Conservation (phyloP, 2,888 invertebrate genomes). For the Apotomis turbidana region DNA sequence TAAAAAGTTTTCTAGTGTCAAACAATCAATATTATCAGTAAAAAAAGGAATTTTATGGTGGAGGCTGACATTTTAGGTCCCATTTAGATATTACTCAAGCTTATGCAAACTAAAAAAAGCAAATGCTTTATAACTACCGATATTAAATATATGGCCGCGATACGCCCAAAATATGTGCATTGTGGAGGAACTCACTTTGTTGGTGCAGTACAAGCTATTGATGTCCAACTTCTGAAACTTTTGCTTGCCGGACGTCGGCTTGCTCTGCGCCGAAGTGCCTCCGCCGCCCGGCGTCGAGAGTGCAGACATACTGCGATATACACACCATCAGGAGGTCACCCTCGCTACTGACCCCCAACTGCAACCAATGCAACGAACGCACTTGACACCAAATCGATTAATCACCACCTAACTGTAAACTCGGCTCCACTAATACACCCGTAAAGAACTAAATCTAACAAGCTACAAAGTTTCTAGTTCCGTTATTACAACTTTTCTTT, state of each 20-base stretch:
- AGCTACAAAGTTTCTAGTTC: constrained; percentile 22
- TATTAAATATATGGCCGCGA: too few species aligned
- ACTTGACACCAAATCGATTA: constrained; percentile 50
- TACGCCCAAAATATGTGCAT: too few species aligned
- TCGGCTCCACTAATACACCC: constrained; percentile 17
- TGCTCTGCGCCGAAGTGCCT: constrained; percentile 83
- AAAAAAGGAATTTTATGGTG: too few species aligned
- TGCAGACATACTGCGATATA: constrained; percentile 98
- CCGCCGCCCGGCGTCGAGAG: constrained; percentile 92
- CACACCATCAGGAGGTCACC: constrained; percentile 90
- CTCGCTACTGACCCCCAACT: constrained; percentile 80
- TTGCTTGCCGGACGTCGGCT: constrained; percentile 90
- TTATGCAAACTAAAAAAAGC: background rate
- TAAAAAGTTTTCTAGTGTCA: too few species aligned
- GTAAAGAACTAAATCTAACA: constrained; percentile 14
- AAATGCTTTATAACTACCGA: background rate
- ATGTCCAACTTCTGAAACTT: constrained; percentile 99
- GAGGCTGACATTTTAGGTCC: background rate
- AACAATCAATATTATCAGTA: too few species aligned
- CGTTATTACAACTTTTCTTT: constrained; percentile 46
- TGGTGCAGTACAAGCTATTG: constrained; percentile 97
- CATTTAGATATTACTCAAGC: background rate
- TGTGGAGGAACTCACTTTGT: constrained; percentile 85
- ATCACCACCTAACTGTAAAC: constrained; percentile 43
- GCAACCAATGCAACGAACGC: constrained; percentile 60